Percentiles rank a stretch among this genome's conserved stretches.
Conservation (phyloP, 1,140 invertebrate species). For the Listronotus bonariensis region DNA sequence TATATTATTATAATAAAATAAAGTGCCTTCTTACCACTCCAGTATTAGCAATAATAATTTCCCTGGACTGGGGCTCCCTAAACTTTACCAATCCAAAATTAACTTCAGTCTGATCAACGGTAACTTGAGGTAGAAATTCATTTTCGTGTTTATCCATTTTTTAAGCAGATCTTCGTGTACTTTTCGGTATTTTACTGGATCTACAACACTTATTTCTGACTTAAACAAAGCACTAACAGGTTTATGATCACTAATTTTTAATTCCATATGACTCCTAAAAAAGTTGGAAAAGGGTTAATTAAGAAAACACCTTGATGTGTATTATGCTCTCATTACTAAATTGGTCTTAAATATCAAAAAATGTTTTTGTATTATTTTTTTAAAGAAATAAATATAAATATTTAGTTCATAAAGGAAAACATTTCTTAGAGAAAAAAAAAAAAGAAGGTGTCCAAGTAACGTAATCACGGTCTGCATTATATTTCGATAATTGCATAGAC, state of each 20-base stretch:
- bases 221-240: constrained; percentile 91
- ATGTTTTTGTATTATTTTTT: too few relatives aligned
- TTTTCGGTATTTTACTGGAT: constrained; percentile 81
- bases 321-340: too few relatives aligned
- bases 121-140: constrained; percentile 95
- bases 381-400: too few relatives aligned
- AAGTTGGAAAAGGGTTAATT: neutral
- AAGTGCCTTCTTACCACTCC: constrained; percentile 71
- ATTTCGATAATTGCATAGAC: too few relatives aligned
- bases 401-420: too few relatives aligned
- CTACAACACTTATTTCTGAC: constrained; percentile 82
- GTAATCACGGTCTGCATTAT: too few relatives aligned
- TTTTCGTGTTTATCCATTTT: constrained; percentile 94
- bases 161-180: constrained; percentile 96
- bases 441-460: too few relatives aligned
- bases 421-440: too few relatives aligned
- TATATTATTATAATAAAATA: too few relatives aligned
- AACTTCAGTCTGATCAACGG: constrained; percentile 89
- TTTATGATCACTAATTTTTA: constrained; percentile 97
- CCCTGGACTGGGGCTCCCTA: constrained; percentile 75
- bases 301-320: neutral
- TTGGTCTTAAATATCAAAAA: too few relatives aligned
- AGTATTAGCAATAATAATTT: constrained; percentile 91
- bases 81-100: constrained; percentile 86
- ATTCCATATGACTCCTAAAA: constrained; percentile 74